phyloP scores from a whole-genome alignment of 2,888 invertebrate species.

The Ceratothoa steindachneri region DNA sequence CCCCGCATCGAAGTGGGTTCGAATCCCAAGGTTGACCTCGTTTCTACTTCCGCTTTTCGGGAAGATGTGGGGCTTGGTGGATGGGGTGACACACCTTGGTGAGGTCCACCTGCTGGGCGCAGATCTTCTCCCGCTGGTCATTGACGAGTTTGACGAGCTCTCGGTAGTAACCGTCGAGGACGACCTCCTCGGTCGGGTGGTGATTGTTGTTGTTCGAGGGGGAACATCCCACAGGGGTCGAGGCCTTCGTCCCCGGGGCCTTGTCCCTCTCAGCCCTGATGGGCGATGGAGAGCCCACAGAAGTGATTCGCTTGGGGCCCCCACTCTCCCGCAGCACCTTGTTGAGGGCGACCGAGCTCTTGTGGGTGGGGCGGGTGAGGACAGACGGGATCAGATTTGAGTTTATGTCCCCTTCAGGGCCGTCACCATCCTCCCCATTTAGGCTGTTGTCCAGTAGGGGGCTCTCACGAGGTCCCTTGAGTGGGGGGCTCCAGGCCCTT shows the following conservation, averaged over 20 bases:
- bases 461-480: no score
- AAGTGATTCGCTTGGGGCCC: conserved; percentile 21
- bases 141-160: conserved; percentile 83
- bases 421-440: no score
- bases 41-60: no score
- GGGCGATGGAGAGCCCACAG: conserved; percentile 12
- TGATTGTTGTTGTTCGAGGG: conserved; percentile 24
- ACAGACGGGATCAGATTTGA: neutral
- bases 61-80: neutral
- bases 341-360: neutral
- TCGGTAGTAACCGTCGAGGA: conserved; percentile 66
- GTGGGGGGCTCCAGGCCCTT: no score
- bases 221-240: neutral
- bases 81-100: conserved; percentile 69
- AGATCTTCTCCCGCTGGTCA: conserved; percentile 83
- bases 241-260: neutral
- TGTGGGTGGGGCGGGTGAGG: neutral
- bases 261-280: neutral
- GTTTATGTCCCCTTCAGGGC: neutral
- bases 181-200: conserved; percentile 31
- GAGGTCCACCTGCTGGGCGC: conserved; percentile 82
- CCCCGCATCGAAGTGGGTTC: no score
- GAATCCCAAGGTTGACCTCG: no score
- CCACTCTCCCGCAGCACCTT: neutral
- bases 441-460: no score